A percentile compares a stretch with the other conserved stretches of the same genome.
phyloP scores from a whole-genome alignment of 2,888 invertebrate genomes.

The Schrankia costaestrigalis region DNA sequence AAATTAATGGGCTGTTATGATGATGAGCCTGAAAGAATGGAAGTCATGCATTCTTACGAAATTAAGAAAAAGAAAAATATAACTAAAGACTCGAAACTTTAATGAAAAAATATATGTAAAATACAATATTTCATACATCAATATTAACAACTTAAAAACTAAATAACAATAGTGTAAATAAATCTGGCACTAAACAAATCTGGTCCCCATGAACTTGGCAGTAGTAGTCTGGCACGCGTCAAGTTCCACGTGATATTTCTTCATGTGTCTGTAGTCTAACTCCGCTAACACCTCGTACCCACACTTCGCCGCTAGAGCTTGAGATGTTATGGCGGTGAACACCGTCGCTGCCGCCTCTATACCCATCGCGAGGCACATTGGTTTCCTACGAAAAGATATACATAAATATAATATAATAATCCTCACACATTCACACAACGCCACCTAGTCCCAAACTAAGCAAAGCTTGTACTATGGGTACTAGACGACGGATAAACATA shows the following conservation, averaged over 20 bases:
- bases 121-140: neutral
- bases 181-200: slow-evolving; percentile 14
- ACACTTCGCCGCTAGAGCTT: slow-evolving; percentile 56
- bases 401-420: too few relatives aligned
- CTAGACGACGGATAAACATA: too few relatives aligned
- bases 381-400: slow-evolving; percentile 39
- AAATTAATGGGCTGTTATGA: too few relatives aligned
- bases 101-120: neutral
- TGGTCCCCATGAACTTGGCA: slow-evolving; percentile 55
- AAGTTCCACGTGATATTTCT: slow-evolving; percentile 46
- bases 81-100: too few relatives aligned
- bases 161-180: neutral
- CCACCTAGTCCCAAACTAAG: too few relatives aligned
- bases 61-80: too few relatives aligned
- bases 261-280: slow-evolving; percentile 49
- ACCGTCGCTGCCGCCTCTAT: slow-evolving; percentile 52
- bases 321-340: slow-evolving; percentile 59
- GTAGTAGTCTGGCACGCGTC: slow-evolving; percentile 29
- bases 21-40: too few relatives aligned
- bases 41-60: too few relatives aligned
- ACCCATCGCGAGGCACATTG: slow-evolving; percentile 47
- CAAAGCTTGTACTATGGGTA: too few relatives aligned
- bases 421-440: too few relatives aligned
- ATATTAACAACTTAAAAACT: neutral
- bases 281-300: slow-evolving; percentile 50